Evolutionary conservation across 2,888 invertebrate genomes (phyloP).

Genomic region (Dryobota labecula): DNA sequence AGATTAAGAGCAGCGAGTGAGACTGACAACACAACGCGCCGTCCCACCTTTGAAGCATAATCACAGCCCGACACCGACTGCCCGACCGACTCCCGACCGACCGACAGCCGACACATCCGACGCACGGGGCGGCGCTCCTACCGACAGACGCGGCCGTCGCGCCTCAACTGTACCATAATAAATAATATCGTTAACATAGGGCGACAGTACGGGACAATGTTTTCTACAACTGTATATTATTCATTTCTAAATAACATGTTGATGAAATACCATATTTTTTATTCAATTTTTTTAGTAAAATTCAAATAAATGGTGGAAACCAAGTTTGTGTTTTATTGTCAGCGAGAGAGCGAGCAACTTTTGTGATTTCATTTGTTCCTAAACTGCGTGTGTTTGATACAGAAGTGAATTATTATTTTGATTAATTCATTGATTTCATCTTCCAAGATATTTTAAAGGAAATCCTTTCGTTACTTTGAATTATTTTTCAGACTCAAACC

Average conservation of each 20-base stretch:
- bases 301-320: slow-evolving; percentile 89
- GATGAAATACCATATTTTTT: slow-evolving; percentile 90
- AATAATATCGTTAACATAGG: slow-evolving; percentile 65
- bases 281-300: slow-evolving; percentile 91
- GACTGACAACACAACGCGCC: slow-evolving; percentile 82
- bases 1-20: slow-evolving; percentile 89
- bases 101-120: slow-evolving; percentile 46
- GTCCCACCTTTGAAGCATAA: slow-evolving; percentile 67
- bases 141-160: slow-evolving; percentile 59
- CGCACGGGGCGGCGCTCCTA: slow-evolving; percentile 60
- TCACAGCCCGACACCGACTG: slow-evolving; percentile 53
- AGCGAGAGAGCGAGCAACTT: slow-evolving; percentile 45
- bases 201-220: slow-evolving; percentile 75
- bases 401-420: neutral
- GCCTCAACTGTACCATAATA: slow-evolving; percentile 70
- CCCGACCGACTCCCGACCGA: slow-evolving; percentile 41
- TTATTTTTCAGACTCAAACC: neutral
- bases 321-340: slow-evolving; percentile 66
- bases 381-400: neutral
- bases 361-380: slow-evolving; percentile 57
- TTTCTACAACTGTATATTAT: slow-evolving; percentile 88
- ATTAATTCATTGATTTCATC: neutral
- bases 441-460: neutral
- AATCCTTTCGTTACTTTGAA: no score
- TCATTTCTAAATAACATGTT: slow-evolving; percentile 89